Base-by-base conservation (phyloP, 92 coral and sea anemone genomes). In the Metridium senile region DNA sequence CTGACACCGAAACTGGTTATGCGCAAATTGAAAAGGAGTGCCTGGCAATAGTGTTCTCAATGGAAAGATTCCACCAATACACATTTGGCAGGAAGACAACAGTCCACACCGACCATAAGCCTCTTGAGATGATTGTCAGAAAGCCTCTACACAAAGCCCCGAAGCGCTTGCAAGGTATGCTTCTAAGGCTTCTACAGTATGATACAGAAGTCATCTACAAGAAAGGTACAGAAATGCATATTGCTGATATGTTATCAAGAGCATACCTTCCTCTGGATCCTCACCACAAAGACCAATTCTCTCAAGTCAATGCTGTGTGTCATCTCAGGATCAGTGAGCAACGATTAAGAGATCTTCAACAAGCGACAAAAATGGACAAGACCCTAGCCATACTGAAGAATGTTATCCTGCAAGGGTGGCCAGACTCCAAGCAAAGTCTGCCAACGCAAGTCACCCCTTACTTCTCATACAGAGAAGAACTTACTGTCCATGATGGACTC, bases 231-330 rank as follows among this genome's bases (percentile, higher is more conserved):
- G 76, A 64, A 35, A 69, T 76, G 76, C 69, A 63, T 80, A 31
- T 77, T 53, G 84, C 77, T 21, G 87, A 82, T 70, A 86, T 66
- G 32, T 71, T 81, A 52, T 86, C 86, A 7, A 86, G 87, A 62
- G 86, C 79, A 49, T 74, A 74, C 58, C 54, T 85, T 30, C 85
- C 85, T 20, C 45, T 52, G 17, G 76, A 66, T 29, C 57, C 47
- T 11, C 78, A 53, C 28, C 70, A 65, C 66, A 78, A 77, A 28
- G 58, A 78, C 30, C 82, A 76, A 33, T 81, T 75, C 53, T 75
- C 81, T 29, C 61, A 71, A 11, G 81, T 81, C 63, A 86, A 81
- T 81, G 70, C 70, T 81, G 72, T 71, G 57, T 66, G 69, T 71
- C 75, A 66, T 64, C 78, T 86, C 56, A 86, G 74, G 22, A 62